Base-by-base conservation (phyloP, 1,140 invertebrate genomes). In the Asbolus verrucosus region DNA sequence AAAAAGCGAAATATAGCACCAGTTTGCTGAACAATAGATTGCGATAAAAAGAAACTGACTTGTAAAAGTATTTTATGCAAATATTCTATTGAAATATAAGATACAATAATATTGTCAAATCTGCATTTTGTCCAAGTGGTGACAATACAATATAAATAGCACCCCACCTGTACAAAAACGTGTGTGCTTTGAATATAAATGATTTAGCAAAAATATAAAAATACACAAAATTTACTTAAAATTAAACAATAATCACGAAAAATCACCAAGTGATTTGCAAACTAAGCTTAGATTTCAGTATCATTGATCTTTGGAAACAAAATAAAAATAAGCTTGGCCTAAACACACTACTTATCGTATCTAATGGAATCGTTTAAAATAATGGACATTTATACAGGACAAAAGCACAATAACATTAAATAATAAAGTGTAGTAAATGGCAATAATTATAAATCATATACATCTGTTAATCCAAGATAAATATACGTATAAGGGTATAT, bases 161-260 rank as follows among this genome's bases (percentile, higher is more conserved):
- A 27, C 21, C 21, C 46, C 46, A 54, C 46, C 46, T 54, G 46
- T 54, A 24, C 14, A 24, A 54, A 54, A 1, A 41, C 43, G 54
- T 24, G 11, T 43, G 46, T 18, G 21, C 39, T 38, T 39, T 54
- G 36, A 50, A 24, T 61, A 65, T 65, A 41, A 70, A 70, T 65
- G 65, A 65, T 70, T 70, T 70, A 65, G 68, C 61, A 65, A 70
- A 70, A 65, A 70, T 70, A 70, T 70, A 70, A 65, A 70, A 70
- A 65, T 65, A 70, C 61, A 70, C 60, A 50, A 46, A n/a, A 65
- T 36, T 39, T 50, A 33, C 62, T 38, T 65, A 54, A 54, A 54
- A 27, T 65, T 54, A 70, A 65, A 38, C n/a, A 11, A 50, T 65
- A 70, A 70, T 70, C 68, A 70, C 61, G 59, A 70, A 50, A 43